A percentile compares a stretch with the other conserved stretches of the same genome.
These are phyloP conservation scores for Maniola jurtina DNA, from an alignment of 1,140 invertebrate genomes.

Conservation along the genomic window DNA sequence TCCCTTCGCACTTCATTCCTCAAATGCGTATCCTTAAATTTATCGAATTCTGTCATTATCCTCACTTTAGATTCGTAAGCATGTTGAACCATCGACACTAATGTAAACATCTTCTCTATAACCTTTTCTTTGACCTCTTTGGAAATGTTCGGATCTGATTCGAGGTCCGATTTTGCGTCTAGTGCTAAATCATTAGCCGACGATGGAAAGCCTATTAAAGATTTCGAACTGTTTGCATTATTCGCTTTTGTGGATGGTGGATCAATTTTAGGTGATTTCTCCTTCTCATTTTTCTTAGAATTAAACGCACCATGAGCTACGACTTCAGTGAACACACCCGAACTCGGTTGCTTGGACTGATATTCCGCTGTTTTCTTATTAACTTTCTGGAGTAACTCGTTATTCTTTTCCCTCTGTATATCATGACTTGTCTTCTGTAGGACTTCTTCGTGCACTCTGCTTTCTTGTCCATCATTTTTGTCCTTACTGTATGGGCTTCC, in stretches of 20 bases:
- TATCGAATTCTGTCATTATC: conserved; percentile 67
- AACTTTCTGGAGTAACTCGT: conserved; percentile 60
- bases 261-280: conserved; percentile 43
- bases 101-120: conserved; percentile 65
- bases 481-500: conserved; percentile 61
- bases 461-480: conserved; percentile 36
- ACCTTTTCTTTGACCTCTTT: conserved; percentile 70
- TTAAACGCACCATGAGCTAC: conserved; percentile 68
- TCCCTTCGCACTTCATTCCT: conserved; percentile 65
- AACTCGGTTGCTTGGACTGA: conserved; percentile 63
- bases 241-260: conserved; percentile 32
- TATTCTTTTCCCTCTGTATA: conserved; percentile 64
- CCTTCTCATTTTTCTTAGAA: conserved; percentile 48
- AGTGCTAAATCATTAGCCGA: conserved; percentile 71
- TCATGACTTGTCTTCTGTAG: conserved; percentile 55
- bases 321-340: conserved; percentile 70
- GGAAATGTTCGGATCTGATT: conserved; percentile 68
- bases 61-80: conserved; percentile 70
- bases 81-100: conserved; percentile 72
- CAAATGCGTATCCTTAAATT: conserved; percentile 66
- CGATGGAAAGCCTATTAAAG: conserved; percentile 65
- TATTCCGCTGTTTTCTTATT: conserved; percentile 69
- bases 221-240: conserved; percentile 53
- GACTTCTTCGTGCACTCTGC: conserved; percentile 52
- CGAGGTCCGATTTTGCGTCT: conserved; percentile 68